These are phyloP conservation scores for Apamea anceps DNA, from an alignment of 2,888 invertebrate genomes.

Conservation along the genomic window DNA sequence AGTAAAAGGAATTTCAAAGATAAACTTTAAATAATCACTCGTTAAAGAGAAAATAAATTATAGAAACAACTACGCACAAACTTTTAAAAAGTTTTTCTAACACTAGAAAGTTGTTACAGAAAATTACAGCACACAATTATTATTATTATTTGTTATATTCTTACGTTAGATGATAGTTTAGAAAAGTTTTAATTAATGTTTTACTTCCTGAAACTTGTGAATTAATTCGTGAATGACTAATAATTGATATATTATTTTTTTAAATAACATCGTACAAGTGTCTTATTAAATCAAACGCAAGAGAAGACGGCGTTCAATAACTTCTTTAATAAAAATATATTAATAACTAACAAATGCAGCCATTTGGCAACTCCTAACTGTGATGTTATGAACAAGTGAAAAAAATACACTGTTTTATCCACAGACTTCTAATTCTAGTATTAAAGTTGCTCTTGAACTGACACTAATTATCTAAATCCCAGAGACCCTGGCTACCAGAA, in stretches of 20 bases:
- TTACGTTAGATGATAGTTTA: not conserved
- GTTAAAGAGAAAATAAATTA: not conserved
- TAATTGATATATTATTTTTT: not conserved
- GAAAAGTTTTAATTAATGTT: not conserved
- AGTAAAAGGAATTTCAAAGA: too few species aligned
- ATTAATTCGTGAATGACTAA: not conserved
- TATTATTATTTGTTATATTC: not conserved
- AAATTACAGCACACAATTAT: not conserved
- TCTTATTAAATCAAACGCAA: not conserved
- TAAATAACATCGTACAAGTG: not conserved
- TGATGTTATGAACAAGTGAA: not conserved
- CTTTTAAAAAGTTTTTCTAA: conserved; percentile 13
- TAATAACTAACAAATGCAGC: not conserved
- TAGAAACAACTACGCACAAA: not conserved
- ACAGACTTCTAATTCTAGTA: too few species aligned
- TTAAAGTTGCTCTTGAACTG: not conserved
- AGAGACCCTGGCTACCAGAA: too few species aligned
- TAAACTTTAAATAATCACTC: not conserved
- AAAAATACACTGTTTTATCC: not conserved
- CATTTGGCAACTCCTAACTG: not conserved
- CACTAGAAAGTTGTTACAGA: not conserved
- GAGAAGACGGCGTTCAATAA: not conserved
- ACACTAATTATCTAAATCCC: not conserved
- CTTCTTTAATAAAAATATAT: not conserved
- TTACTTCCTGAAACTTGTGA: not conserved